Percentiles rank a stretch among this genome's conserved stretches.
Conservation (phyloP, 2,113 vertebrate genomes). For the Chunga burmeisteri region DNA sequence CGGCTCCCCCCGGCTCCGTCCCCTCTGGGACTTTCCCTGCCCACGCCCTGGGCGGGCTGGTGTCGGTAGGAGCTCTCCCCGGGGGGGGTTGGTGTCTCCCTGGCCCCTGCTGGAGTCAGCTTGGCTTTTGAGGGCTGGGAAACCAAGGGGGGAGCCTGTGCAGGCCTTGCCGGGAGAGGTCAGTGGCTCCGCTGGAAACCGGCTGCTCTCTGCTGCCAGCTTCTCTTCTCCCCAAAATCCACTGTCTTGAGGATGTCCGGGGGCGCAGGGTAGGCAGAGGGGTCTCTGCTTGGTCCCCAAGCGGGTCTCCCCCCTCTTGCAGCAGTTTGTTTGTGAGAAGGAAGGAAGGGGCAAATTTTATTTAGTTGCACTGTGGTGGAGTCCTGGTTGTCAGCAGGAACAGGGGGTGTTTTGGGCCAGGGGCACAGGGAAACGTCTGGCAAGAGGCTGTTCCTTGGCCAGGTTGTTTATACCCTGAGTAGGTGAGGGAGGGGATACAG, state of each 20-base stretch:
- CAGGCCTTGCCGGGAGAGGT: not conserved
- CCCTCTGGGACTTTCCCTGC: not conserved
- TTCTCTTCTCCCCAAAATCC: not conserved
- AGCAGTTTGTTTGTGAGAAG: not conserved
- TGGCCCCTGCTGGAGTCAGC: not conserved
- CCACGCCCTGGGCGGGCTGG: not conserved
- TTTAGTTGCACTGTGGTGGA: rapidly evolving
- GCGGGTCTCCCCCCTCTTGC: rapidly evolving
- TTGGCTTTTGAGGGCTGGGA: not conserved
- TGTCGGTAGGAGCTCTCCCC: not conserved
- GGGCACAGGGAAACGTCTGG: rapidly evolving
- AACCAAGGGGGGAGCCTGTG: rapidly evolving
- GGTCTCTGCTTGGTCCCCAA: no score
- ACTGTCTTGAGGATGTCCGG: rapidly evolving
- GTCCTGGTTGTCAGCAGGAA: not conserved
- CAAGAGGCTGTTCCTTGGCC: rapidly evolving
- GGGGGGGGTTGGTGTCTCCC: not conserved
- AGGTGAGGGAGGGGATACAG: not conserved
- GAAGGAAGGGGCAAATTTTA: rapidly evolving
- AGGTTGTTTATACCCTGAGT: rapidly evolving
- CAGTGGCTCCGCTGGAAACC: not conserved
- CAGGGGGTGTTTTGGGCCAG: rapidly evolving
- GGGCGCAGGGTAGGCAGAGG: not conserved
- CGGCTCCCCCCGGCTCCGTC: no score
- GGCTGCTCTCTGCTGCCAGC: not conserved